Conservation (phyloP, 2,888 invertebrate genomes). For the Apocheima hispidaria region DNA sequence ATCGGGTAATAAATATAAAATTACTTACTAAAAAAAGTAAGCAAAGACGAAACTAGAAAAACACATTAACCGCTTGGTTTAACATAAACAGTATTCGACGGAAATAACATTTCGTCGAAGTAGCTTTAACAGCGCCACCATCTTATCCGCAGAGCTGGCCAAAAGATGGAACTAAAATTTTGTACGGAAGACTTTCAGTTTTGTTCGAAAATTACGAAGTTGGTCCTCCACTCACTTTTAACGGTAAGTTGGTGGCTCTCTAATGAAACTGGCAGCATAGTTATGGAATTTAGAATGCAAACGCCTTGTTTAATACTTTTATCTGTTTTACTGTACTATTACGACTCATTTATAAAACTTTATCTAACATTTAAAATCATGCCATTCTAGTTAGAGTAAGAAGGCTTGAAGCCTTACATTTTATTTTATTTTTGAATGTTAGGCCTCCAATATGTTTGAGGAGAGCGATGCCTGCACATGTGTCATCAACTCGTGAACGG, state of each 20-base stretch:
- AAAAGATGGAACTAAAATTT: neutral
- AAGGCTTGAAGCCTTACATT: no score
- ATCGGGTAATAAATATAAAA: constrained; percentile 69
- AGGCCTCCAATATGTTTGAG: no score
- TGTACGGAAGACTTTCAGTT: neutral
- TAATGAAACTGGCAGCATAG: constrained; percentile 30
- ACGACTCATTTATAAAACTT: neutral
- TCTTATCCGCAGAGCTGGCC: neutral
- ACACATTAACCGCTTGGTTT: constrained; percentile 64
- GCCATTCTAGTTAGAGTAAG: no score
- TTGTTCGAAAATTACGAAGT: neutral
- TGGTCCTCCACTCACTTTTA: neutral
- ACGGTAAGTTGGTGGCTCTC: neutral
- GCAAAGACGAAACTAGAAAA: constrained; percentile 73
- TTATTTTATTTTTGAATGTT: no score
- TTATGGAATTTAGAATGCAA: constrained; percentile 62
- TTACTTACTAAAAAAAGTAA: constrained; percentile 72
- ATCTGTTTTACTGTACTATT: constrained; percentile 47
- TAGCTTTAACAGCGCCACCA: constrained; percentile 14
- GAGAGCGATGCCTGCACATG: no score
- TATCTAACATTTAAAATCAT: no score
- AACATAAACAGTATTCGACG: constrained; percentile 74
- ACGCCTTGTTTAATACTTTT: constrained; percentile 58
- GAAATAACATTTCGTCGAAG: constrained; percentile 68
- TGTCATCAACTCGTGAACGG: no score